Evolutionary conservation across 2,888 invertebrate genomes (phyloP), one percentile per base, ranked within the genome.

Genomic region (Caenorhabditis panamensis): DNA sequence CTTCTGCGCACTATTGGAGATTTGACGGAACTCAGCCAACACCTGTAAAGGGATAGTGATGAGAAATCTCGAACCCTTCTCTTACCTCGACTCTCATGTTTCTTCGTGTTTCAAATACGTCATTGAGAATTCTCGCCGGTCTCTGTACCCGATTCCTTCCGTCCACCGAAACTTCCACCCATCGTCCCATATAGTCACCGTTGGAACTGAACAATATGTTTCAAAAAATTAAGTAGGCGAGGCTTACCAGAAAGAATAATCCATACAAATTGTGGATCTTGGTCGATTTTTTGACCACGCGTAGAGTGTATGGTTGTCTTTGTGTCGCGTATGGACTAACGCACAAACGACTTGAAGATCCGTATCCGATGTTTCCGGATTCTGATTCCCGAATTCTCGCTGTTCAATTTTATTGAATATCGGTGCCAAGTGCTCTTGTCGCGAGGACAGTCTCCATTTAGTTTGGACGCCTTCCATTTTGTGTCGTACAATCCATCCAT

Each of bases 251-350:
- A 67, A 67, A 1, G 26, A 11, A 8, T 20, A 53, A 0, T 53
- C 66, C 9, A 67, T 37, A 13, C 54, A 26, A 9, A 67, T 56
- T 2, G 66, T 67, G n/a, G 56, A 56, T n/a, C 13, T 54, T 13
- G 54, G 66, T 11, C 56, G 13, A 0, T 18, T 18, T 11, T n/a
- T 13, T 0, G 59, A 68, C 68, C 68, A 68, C 2, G 36, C 59
- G 3, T 59, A 36, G 20, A 41, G 56, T 13, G 56, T 56, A 0
- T 20, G 9, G 18, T 31, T 47, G 1, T 13, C 20, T 20, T 16
- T 56, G 0, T 47, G 18, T 11, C 20, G 16, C 51, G 51, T 24
- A 24, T 2, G 22, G 4, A 51, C 51, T 2, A 51, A 3, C 24
- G 24, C 51, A 2, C 3, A 1, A 8, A 51, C 41, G 41, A 24